Base-by-base conservation (phyloP, 1,140 invertebrate species). In the Mamestra configurata region DNA sequence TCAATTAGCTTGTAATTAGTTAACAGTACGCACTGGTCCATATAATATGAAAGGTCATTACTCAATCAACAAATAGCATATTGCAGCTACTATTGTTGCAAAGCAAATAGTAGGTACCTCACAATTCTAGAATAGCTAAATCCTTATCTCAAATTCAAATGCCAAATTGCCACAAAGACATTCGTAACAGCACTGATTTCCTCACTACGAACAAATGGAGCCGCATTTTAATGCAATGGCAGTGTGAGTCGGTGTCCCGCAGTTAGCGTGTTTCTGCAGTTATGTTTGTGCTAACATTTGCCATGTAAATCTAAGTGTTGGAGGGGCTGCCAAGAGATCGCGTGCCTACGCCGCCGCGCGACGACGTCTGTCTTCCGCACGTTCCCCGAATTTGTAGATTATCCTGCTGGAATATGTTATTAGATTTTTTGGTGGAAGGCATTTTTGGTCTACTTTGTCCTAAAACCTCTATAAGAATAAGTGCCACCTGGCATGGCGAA, bases 251-350 rank as follows among this genome's bases (percentile, higher is more conserved):
- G 37, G 57, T 20, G 20, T 24, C 11, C 35, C 20, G 8, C 73
- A 49, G 40, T 61, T 77, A 51, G 71, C 53, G 53, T 77, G 57
- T 77, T 59, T 4, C 22, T 43, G 22, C 72, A 35, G 55, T 40
- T 10, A 61, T 61, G 55, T 75, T 46, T 49, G 53, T 22, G 15
- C 49, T 57, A 78, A 78, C 49, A 70, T 78, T 70, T 70, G 35
- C 76, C 49, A 70, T 78, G 76, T 78, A 78, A 57, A 77, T 77
- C 27, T 53, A 77, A 61, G 57, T 77, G 59, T 55, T 64, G 15
- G 59, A 59, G n/a, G 35, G 61, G 49, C 64, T 78, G 76, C 76
- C 76, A 78, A 78, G 76, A 68, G 76, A 77, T 78, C 61, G 61
- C 76, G 76, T 78, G 76, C 37, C 31, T 31, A n/a, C 55, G 53